These are phyloP conservation scores for Rhinolophus ferrumequinum DNA, from an alignment of 2,113 vertebrate genomes.

Conservation along the genomic window DNA sequence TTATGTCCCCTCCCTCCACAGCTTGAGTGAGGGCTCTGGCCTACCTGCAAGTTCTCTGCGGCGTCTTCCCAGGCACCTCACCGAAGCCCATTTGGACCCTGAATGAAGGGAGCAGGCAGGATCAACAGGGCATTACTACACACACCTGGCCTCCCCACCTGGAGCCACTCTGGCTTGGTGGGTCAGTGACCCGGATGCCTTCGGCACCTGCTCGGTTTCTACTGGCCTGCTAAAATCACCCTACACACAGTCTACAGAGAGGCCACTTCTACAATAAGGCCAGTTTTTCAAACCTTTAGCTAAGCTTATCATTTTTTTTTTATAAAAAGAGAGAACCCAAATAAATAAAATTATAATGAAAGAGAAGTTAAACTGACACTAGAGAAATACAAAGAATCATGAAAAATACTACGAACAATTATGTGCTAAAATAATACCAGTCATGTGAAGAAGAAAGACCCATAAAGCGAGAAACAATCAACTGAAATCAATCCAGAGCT, in stretches of 20 bases:
- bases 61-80: not conserved
- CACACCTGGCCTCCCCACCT: not conserved
- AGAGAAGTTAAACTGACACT: not conserved
- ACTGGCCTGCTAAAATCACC: not conserved
- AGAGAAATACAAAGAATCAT: not conserved
- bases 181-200: not conserved
- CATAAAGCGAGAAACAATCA: not conserved
- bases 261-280: not conserved
- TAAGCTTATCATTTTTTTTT: not conserved
- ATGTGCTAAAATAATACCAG: not conserved
- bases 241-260: not conserved
- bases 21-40: not conserved
- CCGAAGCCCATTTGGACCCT: not conserved
- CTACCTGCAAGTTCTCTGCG: not conserved
- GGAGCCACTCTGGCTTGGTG: not conserved
- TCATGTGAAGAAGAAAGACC: not conserved
- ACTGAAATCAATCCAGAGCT: not conserved
- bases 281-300: not conserved
- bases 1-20: not conserved
- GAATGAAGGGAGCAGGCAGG: no score
- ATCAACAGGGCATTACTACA: not conserved
- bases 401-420: not conserved
- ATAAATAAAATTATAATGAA: not conserved
- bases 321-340: not conserved
- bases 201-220: fast-evolving